Evolutionary conservation across 1,140 invertebrate species (phyloP), one percentile per base, ranked within the genome.

Genomic region (Aradophagus sp.): DNA sequence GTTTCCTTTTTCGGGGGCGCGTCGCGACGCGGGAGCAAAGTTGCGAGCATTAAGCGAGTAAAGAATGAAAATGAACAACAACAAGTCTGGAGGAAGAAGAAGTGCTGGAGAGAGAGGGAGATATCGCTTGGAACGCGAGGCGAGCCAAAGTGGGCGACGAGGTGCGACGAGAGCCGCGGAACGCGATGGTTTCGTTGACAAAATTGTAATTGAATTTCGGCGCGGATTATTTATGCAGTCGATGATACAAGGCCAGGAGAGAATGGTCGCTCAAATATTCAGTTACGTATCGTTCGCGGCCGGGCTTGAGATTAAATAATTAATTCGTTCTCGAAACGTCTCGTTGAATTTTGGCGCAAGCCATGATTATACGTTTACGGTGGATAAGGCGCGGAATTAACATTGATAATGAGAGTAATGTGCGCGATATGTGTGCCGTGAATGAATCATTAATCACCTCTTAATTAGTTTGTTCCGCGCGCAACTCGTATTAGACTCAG

Each of bases 401-500:
- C 55, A 62, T 56, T 61, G 56, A 61, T 72, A 66, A 72, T 66
- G 68, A 59, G 55, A 62, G 45, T 50, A 61, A 67, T 42, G 56
- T 34, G 55, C 52, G 42, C 45, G 68, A 72, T 66, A 27, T 52
- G 56, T 50, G 17, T 10, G 36, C 42, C 41, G 26, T 48, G 56
- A 66, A 55, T 66, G 56, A 61, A 66, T 61, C 68, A 72, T 72
- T 61, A 72, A 65, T 72, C 61, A 72, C 31, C 15, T 55, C 55
- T 59, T 65, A 65, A 72, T 72, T 66, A 72, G 53, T 65, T 66
- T 69, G 50, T 61, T 48, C 47, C 13, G 26, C 1, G 11, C 48
- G 42, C 16, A 61, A 36, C 52, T 63, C 58, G 14, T 58, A 58
- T 44, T 56, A 62, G 32, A n/a, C n/a, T n/a, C 6, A 42, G 42